Evolutionary conservation across 2,888 invertebrate genomes (phyloP).

Genomic region (Anoncus sp.): DNA sequence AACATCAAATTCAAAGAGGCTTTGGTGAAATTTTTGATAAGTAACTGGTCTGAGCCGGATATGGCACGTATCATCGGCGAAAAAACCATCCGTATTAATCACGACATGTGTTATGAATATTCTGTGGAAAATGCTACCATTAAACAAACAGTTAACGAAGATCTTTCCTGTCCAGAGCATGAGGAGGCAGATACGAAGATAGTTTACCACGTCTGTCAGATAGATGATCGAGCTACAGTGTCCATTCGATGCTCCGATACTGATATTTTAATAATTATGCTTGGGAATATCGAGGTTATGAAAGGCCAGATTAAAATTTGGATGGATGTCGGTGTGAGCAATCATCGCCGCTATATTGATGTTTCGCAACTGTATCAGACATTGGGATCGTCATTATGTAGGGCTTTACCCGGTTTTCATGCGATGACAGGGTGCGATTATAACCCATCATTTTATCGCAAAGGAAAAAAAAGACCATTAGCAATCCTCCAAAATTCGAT

Average conservation of each 20-base stretch:
- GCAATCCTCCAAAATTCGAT: constrained; percentile 9
- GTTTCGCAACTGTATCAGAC: constrained; percentile 31
- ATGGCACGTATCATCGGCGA: constrained; percentile 65
- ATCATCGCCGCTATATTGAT: constrained; percentile 47
- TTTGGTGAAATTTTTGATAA: not conserved
- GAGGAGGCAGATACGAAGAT: constrained; percentile 69
- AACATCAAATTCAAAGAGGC: constrained; percentile 2
- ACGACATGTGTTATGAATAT: constrained; percentile 65
- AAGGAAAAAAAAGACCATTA: constrained; percentile 38
- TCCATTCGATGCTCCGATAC: constrained; percentile 40
- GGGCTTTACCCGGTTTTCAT: constrained; percentile 21
- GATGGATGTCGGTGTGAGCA: constrained; percentile 47
- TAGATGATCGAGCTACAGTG: constrained; percentile 39
- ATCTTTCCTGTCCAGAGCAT: constrained; percentile 56
- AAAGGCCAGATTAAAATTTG: constrained; percentile 27
- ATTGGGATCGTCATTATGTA: constrained; percentile 21
- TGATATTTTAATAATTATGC: constrained; percentile 25
- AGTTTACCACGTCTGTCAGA: constrained; percentile 60
- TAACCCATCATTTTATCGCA: constrained; percentile 51
- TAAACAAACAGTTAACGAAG: constrained; percentile 40
- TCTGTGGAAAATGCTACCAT: constrained; percentile 56
- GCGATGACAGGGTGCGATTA: constrained; percentile 52
- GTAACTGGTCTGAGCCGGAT: too few relatives aligned
- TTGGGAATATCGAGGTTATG: constrained; percentile 30
- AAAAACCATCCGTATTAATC: constrained; percentile 68